Evolutionary conservation across 2,888 invertebrate genomes (phyloP).

Genomic region (Tachina lurida): DNA sequence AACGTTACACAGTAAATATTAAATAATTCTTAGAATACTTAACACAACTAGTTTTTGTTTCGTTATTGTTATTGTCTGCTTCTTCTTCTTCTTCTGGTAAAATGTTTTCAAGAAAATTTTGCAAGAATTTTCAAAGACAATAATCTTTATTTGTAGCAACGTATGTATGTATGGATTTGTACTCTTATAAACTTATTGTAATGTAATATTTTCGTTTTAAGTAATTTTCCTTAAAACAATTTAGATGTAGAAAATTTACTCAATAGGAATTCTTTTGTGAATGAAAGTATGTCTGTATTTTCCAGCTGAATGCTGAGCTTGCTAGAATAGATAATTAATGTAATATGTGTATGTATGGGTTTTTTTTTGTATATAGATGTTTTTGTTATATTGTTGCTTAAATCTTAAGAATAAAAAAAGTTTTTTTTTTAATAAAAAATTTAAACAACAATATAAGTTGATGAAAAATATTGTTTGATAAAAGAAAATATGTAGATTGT

Average conservation of each 20-base stretch:
- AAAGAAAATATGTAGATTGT: slow-evolving; percentile 2
- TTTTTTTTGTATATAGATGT: neutral
- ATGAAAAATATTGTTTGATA: slow-evolving; percentile 1
- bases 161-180: neutral
- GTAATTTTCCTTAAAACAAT: slow-evolving; percentile 21
- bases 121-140: slow-evolving; percentile 28
- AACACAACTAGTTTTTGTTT: slow-evolving; percentile 16
- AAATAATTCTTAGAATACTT: slow-evolving; percentile 40
- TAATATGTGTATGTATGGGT: neutral
- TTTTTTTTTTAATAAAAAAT: slow-evolving; percentile 12
- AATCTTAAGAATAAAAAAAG: slow-evolving; percentile 30
- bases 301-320: slow-evolving; percentile 10
- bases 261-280: slow-evolving; percentile 46
- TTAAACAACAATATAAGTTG: neutral
- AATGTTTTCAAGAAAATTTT: slow-evolving; percentile 42
- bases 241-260: slow-evolving; percentile 33
- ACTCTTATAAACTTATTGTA: neutral
- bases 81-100: neutral
- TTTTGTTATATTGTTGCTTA: neutral
- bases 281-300: slow-evolving; percentile 50
- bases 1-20: slow-evolving; percentile 10
- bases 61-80: slow-evolving; percentile 12
- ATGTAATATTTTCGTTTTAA: slow-evolving; percentile 8
- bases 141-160: neutral
- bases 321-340: slow-evolving; percentile 49